Evolutionary conservation across 2,113 vertebrate genomes (phyloP).

Genomic region (Axis porcinus): DNA sequence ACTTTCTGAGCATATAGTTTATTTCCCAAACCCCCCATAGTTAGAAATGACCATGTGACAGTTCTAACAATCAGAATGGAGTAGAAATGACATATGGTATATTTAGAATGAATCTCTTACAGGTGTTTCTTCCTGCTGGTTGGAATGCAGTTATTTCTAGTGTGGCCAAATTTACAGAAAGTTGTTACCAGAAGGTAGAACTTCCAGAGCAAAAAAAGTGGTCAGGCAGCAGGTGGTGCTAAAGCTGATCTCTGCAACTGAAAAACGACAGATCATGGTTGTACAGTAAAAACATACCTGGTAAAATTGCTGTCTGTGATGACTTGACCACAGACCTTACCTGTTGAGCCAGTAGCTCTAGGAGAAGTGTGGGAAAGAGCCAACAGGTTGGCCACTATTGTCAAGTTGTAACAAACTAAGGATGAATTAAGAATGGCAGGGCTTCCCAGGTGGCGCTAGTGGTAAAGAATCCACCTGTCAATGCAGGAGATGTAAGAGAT

Average conservation of each 20-base stretch:
- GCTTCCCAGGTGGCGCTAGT: not conserved
- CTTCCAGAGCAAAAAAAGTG: not conserved
- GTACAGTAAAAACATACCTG: not conserved
- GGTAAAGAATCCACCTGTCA: not conserved
- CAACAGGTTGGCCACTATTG: fast-evolving
- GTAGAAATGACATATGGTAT: not conserved
- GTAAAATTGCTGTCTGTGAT: not conserved
- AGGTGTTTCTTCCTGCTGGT: not conserved
- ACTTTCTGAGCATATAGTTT: not conserved
- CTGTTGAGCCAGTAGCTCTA: not conserved
- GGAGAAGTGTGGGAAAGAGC: not conserved
- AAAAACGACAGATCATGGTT: not conserved
- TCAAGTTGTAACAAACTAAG: not conserved
- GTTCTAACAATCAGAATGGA: not conserved
- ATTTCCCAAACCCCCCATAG: not conserved
- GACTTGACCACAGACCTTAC: not conserved
- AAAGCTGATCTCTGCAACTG: not conserved
- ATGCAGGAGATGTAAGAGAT: not conserved
- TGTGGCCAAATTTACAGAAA: not conserved
- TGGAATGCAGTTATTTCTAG: not conserved
- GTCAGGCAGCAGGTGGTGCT: not conserved
- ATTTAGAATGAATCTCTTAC: not conserved
- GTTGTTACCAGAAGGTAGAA: not conserved
- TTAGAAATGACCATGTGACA: not conserved
- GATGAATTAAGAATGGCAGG: not conserved